Base-by-base conservation (phyloP, 1,140 invertebrate genomes). In the Dendrolimus punctatus region DNA sequence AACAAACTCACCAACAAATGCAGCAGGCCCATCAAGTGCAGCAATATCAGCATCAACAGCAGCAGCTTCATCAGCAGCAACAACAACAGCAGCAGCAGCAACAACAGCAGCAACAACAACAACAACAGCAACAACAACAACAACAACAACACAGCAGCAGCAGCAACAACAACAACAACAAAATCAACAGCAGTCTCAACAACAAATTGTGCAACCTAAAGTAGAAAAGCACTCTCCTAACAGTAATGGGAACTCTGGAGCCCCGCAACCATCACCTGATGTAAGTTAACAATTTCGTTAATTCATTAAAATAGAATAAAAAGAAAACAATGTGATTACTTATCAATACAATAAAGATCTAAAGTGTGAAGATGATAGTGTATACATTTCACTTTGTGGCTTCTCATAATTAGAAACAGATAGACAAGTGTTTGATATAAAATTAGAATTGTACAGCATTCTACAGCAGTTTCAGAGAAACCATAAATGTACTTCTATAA, bases 51-150 rank as follows among this genome's bases (percentile, higher is more conserved):
- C 73, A 73, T 44, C 87, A 85, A 43, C 80, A 78, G 43, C 83
- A 83, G 50, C 85, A 88, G 39, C 76, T 80, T 2, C 70, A 72
- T 10, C 80, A 76, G 41, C 73, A 75, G 46, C 67, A 67, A 73
- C 89, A 81, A 59, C 88, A 80, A 40, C 72, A 74, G 44, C 75
- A 72, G 44, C 66, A 64, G 48, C 73, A 83, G 10, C 80, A 80
- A 49, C 72, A 68, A 23, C 40, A 47, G 7, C 68, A 63, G 45
- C 62, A 64, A 6, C 71, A 65, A 9, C 58, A 66, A 8, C 62
- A 66, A 7, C 67, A 66, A 4, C 66, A 70, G 41, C 58, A 66
- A 5, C 64, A 88, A 47, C 89, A 89, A 66, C 87, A 63, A 39
- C 55, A 52, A 4, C 68, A 64, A n/a, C 71, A 74, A 54, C 59